A percentile compares a stretch with the other conserved stretches of the same genome.
Evolutionary conservation across 2,888 invertebrate species (phyloP).

Genomic region (Dolichopus griseipennis): DNA sequence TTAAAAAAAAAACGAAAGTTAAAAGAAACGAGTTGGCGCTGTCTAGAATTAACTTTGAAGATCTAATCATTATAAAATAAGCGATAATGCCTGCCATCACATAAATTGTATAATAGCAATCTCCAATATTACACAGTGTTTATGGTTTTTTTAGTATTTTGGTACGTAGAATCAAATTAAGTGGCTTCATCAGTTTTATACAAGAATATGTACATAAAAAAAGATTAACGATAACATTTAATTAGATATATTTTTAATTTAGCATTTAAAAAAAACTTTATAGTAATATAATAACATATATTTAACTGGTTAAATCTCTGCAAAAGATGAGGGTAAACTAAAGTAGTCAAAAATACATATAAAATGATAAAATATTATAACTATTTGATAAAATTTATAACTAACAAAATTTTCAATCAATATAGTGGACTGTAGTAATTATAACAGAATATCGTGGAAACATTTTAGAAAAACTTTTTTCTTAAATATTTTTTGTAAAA

Average conservation of each 20-base stretch:
- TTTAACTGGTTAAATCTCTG: too few species aligned
- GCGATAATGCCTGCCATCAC: neutral
- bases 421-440: too few species aligned
- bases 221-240: slow-evolving; percentile 4
- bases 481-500: too few species aligned
- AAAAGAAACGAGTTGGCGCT: neutral
- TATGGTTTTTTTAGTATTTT: neutral
- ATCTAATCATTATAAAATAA: neutral
- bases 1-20: neutral
- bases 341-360: too few species aligned
- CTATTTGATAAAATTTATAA: too few species aligned
- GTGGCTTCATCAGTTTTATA: neutral
- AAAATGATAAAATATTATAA: too few species aligned
- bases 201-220: neutral
- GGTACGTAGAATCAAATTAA: neutral
- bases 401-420: too few species aligned
- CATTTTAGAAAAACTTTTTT: too few species aligned
- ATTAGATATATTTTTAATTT: neutral
- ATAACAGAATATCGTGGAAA: too few species aligned
- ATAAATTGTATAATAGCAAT: neutral
- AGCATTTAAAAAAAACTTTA: neutral
- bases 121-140: neutral
- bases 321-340: too few species aligned
- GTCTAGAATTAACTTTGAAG: neutral
- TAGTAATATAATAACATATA: too few species aligned